Percentiles rank a stretch among this genome's conserved stretches.
These are phyloP conservation scores for Scortum barcoo DNA, from an alignment of 2,113 vertebrate genomes.

Conservation along the genomic window DNA sequence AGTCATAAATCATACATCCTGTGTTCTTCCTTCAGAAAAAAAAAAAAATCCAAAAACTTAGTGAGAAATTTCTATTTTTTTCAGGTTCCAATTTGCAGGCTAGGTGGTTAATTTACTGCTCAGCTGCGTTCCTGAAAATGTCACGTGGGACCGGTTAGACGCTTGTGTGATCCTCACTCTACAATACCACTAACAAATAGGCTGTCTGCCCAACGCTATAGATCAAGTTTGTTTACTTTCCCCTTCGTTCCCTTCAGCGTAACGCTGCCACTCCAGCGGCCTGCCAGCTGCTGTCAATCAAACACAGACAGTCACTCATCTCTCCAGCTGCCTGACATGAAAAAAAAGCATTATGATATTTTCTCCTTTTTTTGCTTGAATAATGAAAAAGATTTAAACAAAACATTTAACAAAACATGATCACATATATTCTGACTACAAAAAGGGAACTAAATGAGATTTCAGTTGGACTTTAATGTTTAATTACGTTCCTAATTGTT, in stretches of 20 bases:
- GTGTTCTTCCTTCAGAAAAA: too few species aligned
- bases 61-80: too few species aligned
- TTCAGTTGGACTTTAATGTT: not conserved
- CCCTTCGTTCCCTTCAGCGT: not conserved
- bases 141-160: not conserved
- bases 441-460: not conserved
- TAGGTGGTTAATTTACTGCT: not conserved
- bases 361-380: not conserved
- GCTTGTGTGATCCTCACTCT: not conserved
- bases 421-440: not conserved
- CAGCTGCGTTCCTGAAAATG: not conserved
- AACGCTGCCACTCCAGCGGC: not conserved
- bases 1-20: too few species aligned
- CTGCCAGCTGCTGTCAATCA: constrained; percentile 12
- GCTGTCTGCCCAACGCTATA: not conserved
- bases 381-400: not conserved
- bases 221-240: not conserved
- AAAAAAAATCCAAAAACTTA: too few species aligned
- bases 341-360: not conserved
- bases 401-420: not conserved
- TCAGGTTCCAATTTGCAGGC: not conserved
- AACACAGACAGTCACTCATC: not conserved
- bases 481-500: not conserved
- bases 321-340: too few species aligned
- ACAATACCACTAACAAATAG: too few species aligned